Base-by-base conservation (phyloP, 2,888 invertebrate genomes). In the Lagria hirta region DNA sequence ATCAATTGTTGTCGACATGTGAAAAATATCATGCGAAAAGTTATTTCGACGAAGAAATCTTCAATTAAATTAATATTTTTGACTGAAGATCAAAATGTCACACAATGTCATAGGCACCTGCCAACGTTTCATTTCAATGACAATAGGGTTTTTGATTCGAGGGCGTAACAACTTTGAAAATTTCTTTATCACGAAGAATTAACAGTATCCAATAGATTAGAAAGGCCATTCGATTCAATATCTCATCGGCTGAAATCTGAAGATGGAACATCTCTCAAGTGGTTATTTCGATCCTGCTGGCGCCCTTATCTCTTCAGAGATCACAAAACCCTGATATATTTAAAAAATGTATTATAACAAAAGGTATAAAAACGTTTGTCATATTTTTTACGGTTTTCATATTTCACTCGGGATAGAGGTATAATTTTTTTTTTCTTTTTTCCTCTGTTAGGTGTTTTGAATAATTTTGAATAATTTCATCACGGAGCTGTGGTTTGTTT, bases 341-440 rank as follows among this genome's bases (percentile, higher is more conserved):
- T 66, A 60, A 66, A 67, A 65, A 65, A 65, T 63, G 57, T 17
- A 44, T 38, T 36, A 59, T 58, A 67, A 67, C 64, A 67, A 67
- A 67, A 67, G 65, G 58, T 55, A 66, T 64, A 65, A 65, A 48
- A 58, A 54, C 63, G 66, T 68, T 68, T 66, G 66, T 68, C 69
- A 67, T 69, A 68, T 68, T 67, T 68, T 68, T 66, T 68, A 68
- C 64, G 68, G 64, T 68, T 68, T 68, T 68, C 68, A 68, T 69
- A 68, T 65, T 68, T 69, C 67, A 69, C 65, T 60, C 53, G 46
- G 56, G 53, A 46, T 43, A 40, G 50, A 40, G 28, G 45, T 49
- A 40, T 48, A 43, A 48, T 32, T 58, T 51, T 47, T 48, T 48
- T 41, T 37, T 36, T 48, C 44, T 49, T 42, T 52, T 43, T 52